Evolutionary conservation across 2,888 invertebrate genomes (phyloP).

Genomic region (Sphecodes monilicornis): DNA sequence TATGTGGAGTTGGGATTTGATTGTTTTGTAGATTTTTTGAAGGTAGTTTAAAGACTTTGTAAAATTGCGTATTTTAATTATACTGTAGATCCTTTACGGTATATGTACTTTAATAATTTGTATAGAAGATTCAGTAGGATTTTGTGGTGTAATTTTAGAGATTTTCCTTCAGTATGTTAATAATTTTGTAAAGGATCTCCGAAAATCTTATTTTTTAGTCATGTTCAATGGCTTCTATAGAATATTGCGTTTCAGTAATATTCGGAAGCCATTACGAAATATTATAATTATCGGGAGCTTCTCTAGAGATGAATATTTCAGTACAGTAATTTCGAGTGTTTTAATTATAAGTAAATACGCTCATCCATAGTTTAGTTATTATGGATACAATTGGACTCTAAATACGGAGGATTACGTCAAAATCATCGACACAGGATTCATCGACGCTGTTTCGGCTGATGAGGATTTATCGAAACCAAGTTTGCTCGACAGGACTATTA

Average conservation of each 20-base stretch:
- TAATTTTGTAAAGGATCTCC: background rate
- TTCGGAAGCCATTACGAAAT: background rate
- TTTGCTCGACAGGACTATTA: background rate
- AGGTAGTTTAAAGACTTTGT: background rate
- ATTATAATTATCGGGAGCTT: background rate
- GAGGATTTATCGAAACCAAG: background rate
- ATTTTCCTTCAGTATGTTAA: background rate
- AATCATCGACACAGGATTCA: background rate
- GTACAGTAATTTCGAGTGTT: background rate
- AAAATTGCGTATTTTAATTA: background rate
- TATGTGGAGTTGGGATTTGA: background rate
- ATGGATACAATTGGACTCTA: background rate
- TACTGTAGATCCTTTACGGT: background rate
- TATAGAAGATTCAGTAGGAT: background rate
- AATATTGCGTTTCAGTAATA: background rate
- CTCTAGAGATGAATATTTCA: background rate
- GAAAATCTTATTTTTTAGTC: background rate
- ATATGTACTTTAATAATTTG: background rate
- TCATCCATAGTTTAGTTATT: background rate
- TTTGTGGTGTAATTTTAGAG: background rate
- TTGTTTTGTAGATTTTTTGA: background rate
- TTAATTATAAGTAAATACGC: background rate
- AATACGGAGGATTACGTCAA: background rate
- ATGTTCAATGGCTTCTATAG: fast-evolving
- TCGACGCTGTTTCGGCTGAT: background rate